These are phyloP conservation scores for Cariama cristata DNA, from an alignment of 2,113 vertebrate species.

Conservation along the genomic window DNA sequence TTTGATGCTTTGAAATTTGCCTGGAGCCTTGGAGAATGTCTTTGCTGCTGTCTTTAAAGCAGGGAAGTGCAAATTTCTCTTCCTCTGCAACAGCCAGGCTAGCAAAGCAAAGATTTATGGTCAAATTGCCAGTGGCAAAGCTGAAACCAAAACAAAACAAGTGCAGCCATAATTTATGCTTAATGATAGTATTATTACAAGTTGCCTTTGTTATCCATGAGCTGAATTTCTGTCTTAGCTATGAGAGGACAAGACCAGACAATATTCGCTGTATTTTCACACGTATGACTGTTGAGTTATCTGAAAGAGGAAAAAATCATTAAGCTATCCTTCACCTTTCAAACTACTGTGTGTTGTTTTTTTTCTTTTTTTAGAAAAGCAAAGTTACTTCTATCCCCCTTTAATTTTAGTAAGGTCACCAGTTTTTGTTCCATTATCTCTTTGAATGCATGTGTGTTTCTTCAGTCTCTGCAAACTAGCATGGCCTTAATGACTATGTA, in stretches of 20 bases:
- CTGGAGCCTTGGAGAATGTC: neutral
- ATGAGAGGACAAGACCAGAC: neutral
- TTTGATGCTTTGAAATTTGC: neutral
- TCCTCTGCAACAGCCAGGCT: neutral
- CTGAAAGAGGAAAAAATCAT: neutral
- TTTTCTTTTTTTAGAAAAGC: neutral
- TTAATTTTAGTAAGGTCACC: neutral
- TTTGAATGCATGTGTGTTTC: neutral
- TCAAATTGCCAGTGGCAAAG: neutral
- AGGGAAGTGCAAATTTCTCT: neutral
- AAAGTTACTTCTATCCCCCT: neutral
- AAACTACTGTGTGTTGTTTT: no score
- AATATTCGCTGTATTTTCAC: neutral
- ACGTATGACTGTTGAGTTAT: neutral
- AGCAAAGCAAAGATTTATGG: neutral
- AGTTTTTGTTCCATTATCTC: neutral
- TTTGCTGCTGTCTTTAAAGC: neutral
- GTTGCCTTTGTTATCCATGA: neutral
- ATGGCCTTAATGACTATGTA: neutral
- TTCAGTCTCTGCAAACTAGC: neutral
- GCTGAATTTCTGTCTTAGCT: neutral
- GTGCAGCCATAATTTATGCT: neutral
- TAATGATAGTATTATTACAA: neutral
- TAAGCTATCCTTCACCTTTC: neutral
- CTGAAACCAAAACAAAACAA: neutral